Conservation (phyloP, 2,888 invertebrate species). For the Athetis lepigone region DNA sequence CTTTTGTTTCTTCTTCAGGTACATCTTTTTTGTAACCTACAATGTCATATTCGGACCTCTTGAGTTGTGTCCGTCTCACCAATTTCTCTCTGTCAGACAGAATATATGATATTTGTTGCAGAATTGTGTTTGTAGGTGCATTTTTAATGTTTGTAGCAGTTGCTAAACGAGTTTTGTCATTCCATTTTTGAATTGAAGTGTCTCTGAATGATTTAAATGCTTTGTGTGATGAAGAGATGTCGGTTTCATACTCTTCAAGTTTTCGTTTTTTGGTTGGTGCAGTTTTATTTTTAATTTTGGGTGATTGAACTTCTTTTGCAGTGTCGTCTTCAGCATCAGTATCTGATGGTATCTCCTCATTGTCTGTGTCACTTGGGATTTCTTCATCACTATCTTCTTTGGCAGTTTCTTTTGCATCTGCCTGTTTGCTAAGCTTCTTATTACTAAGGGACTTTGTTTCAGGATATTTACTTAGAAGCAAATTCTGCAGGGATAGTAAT, state of each 20-base stretch:
- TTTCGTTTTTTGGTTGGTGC: slow-evolving; percentile 84
- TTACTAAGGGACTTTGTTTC: slow-evolving; percentile 92
- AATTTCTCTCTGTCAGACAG: slow-evolving; percentile 94
- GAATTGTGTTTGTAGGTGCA: slow-evolving; percentile 91
- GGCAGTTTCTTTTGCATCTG: slow-evolving; percentile 55
- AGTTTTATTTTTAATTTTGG: slow-evolving; percentile 64
- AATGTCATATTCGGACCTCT: slow-evolving; percentile 93
- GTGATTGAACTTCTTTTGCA: slow-evolving; percentile 57
- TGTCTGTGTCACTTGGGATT: slow-evolving; percentile 89
- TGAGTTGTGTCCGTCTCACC: slow-evolving; percentile 94
- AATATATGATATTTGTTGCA: slow-evolving; percentile 96
- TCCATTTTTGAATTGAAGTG: slow-evolving; percentile 97
- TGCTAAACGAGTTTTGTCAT: slow-evolving; percentile 96
- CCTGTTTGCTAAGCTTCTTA: slow-evolving; percentile 68
- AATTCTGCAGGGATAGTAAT: slow-evolving; percentile 80
- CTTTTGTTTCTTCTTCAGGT: slow-evolving; percentile 61
- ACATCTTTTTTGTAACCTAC: slow-evolving; percentile 89
- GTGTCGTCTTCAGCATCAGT: slow-evolving; percentile 85
- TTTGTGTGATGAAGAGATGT: slow-evolving; percentile 90
- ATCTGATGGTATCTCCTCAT: slow-evolving; percentile 93
- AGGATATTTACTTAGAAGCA: slow-evolving; percentile 91
- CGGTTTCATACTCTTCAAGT: slow-evolving; percentile 90
- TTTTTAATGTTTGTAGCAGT: slow-evolving; percentile 92
- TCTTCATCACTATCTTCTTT: slow-evolving; percentile 85
- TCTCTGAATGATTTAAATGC: slow-evolving; percentile 93